These are phyloP conservation scores for Zaprionus obscuricornis DNA, from an alignment of 2,888 invertebrate species.

Conservation along the genomic window DNA sequence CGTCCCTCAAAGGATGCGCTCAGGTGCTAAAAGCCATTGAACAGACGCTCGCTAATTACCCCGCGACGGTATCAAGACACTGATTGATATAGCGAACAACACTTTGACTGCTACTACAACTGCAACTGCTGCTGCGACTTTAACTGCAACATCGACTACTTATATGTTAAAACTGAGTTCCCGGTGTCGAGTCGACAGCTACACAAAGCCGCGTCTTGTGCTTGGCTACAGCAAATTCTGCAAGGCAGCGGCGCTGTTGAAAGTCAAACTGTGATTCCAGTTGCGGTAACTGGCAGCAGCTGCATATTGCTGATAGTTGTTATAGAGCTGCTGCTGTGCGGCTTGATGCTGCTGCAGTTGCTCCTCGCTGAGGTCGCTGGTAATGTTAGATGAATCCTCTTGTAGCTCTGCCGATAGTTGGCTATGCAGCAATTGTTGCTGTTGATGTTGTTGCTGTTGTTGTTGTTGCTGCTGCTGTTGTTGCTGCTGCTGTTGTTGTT, in stretches of 20 bases:
- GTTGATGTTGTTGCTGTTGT: conserved; percentile 66
- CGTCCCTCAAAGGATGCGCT: conserved; percentile 59
- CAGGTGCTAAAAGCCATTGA: conserved; percentile 77
- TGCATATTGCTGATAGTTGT: conserved; percentile 80
- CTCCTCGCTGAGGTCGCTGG: conserved; percentile 80
- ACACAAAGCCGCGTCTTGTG: conserved; percentile 59
- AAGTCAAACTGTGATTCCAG: conserved; percentile 78
- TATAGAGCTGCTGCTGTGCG: conserved; percentile 79
- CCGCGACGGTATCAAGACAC: conserved; percentile 7
- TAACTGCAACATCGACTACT: no score
- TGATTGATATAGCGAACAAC: conserved; percentile 8
- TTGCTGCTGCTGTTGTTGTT: conserved; percentile 61
- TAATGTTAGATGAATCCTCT: conserved; percentile 80
- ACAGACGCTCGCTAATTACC: conserved; percentile 62
- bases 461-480: conserved; percentile 64
- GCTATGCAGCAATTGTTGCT: conserved; percentile 71
- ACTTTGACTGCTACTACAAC: no score
- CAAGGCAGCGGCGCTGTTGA: conserved; percentile 80
- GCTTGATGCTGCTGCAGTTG: conserved; percentile 77
- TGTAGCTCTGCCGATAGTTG: conserved; percentile 71
- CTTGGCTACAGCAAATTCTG: conserved; percentile 80
- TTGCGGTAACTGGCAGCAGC: conserved; percentile 80
- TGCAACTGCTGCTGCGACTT: no score
- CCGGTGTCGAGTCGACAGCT: conserved; percentile 6
- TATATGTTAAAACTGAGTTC: not conserved